Conservation (phyloP, 2,113 vertebrate genomes). For the Saimiri boliviensis region DNA sequence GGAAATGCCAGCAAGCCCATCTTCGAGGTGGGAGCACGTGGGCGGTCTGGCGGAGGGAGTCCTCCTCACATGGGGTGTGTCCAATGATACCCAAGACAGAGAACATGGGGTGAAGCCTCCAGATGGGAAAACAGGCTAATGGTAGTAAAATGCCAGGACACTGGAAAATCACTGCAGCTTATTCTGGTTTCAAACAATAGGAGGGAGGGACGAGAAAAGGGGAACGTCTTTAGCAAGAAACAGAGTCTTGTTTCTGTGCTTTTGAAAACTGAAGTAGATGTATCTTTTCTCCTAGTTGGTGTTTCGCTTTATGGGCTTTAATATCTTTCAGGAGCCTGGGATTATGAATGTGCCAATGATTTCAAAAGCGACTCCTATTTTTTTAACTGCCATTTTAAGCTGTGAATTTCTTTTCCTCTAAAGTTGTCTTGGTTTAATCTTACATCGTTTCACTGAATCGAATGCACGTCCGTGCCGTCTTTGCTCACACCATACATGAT, state of each 20-base stretch:
- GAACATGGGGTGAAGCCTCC: neutral
- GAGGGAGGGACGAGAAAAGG: neutral
- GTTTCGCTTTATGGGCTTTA: neutral
- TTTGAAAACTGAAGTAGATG: neutral
- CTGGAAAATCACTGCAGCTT: neutral
- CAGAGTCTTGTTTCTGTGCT: neutral
- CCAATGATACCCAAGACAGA: accelerated
- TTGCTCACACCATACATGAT: accelerated
- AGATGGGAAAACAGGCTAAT: neutral
- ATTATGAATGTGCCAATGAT: accelerated
- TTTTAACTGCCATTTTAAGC: accelerated
- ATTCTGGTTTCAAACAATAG: neutral
- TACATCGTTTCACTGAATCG: too few species aligned
- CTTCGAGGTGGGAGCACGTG: accelerated
- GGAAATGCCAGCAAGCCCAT: accelerated
- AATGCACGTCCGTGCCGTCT: too few species aligned
- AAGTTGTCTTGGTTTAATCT: accelerated
- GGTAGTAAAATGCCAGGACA: neutral
- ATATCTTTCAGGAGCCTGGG: neutral
- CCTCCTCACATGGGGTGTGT: accelerated
- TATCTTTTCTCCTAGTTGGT: neutral
- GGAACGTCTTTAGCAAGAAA: neutral
- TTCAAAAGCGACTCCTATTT: accelerated
- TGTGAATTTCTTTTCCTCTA: accelerated
- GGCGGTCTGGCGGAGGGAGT: neutral